Conservation (phyloP, 2,888 invertebrate species). For the Amorpha juglandis region DNA sequence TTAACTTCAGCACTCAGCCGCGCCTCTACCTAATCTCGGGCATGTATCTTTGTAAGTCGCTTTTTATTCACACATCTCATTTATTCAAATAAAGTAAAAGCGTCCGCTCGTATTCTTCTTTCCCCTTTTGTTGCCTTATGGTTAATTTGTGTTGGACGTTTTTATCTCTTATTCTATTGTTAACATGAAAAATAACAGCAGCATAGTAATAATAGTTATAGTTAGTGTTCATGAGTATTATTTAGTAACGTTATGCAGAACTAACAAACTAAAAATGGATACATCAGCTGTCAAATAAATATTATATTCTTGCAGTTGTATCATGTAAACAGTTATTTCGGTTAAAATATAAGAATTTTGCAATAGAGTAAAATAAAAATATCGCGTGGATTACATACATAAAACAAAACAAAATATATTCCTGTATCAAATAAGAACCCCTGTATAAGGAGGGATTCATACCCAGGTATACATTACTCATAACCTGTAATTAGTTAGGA, state of each 20-base stretch:
- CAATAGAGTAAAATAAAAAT: too few species aligned
- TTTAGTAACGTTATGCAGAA: too few species aligned
- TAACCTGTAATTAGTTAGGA: constrained; percentile 68
- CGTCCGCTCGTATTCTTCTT: neutral
- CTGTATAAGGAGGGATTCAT: constrained; percentile 16
- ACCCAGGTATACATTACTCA: constrained; percentile 17
- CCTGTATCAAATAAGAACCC: neutral
- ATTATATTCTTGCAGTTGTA: too few species aligned
- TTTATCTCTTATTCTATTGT: neutral
- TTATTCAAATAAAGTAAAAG: constrained; percentile 21
- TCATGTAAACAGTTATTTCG: too few species aligned
- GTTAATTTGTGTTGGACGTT: neutral
- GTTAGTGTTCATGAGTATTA: too few species aligned
- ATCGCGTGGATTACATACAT: too few species aligned
- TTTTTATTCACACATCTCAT: constrained; percentile 17
- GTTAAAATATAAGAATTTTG: too few species aligned
- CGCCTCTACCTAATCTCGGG: constrained; percentile 5
- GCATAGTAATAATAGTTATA: too few species aligned
- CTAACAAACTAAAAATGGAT: too few species aligned
- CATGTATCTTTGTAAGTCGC: constrained; percentile 16
- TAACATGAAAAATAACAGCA: neutral
- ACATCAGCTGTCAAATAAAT: too few species aligned
- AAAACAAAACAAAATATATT: too few species aligned
- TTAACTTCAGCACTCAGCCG: constrained; percentile 4
- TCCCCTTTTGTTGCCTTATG: neutral